Conservation (phyloP, 1,140 invertebrate genomes). For the Drosophila insularis region DNA sequence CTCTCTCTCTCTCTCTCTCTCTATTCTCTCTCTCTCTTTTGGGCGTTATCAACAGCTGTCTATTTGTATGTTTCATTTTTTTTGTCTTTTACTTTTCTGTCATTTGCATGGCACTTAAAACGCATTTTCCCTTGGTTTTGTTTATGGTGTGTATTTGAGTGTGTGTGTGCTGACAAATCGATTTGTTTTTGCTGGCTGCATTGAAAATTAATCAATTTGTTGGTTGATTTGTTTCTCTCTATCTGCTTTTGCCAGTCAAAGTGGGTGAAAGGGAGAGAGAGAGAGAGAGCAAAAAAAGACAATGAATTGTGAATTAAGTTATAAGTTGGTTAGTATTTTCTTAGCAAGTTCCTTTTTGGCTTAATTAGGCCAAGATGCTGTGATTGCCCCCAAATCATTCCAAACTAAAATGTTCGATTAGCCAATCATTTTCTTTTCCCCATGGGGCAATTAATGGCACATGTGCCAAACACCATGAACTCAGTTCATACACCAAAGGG, state of each 20-base stretch:
- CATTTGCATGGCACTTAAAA: conserved; percentile 59
- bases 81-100: conserved; percentile 26
- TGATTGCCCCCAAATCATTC: background rate
- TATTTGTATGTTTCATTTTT: conserved; percentile 50
- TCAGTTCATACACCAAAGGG: background rate
- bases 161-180: conserved; percentile 46
- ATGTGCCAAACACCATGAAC: conserved; percentile 15
- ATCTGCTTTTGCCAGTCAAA: background rate
- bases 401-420: background rate
- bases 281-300: background rate
- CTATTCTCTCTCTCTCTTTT: too few species aligned
- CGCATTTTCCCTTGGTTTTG: conserved; percentile 28
- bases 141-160: background rate
- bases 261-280: background rate
- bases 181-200: conserved; percentile 45
- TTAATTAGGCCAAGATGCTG: conserved; percentile 8
- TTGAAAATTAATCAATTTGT: conserved; percentile 73
- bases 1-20: too few species aligned
- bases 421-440: conserved; percentile 10
- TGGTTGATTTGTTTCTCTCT: conserved; percentile 21
- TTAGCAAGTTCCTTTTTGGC: background rate
- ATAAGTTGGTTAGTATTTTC: background rate
- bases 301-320: conserved; percentile 7
- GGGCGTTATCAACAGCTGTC: conserved; percentile 63
- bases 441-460: conserved; percentile 19